Conservation (phyloP, 2,797 vertebrate species). For the Smutsia gigantea region DNA sequence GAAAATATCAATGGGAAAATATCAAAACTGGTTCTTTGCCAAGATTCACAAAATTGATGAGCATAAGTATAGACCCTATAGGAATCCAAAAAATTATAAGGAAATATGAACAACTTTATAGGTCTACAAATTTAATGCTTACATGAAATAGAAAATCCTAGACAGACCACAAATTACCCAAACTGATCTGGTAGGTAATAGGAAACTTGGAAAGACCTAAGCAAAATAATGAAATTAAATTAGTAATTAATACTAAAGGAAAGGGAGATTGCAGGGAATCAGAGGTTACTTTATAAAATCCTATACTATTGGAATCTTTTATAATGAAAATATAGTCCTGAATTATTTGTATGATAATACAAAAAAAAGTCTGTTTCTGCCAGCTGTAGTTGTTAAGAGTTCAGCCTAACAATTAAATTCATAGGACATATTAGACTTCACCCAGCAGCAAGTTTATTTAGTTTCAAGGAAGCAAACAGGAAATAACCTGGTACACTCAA, state of each 20-base stretch:
- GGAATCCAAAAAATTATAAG: background rate
- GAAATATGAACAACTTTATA: background rate
- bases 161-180: background rate
- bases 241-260: background rate
- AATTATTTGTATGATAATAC: background rate
- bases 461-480: background rate
- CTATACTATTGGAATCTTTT: slow-evolving; percentile 9
- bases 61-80: background rate
- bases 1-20: background rate
- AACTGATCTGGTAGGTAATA: background rate
- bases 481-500: background rate
- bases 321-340: background rate
- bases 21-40: background rate
- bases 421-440: background rate
- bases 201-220: background rate
- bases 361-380: background rate
- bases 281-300: background rate
- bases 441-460: background rate
- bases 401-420: background rate
- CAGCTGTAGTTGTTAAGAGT: background rate
- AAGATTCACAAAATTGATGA: background rate
- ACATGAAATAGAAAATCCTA: slow-evolving; percentile 28
- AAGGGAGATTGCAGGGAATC: background rate
- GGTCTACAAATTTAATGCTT: background rate
- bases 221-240: slow-evolving; percentile 22